Evolutionary conservation across 92 coral and sea anemone species (phyloP), one percentile per base, ranked within the genome.

Genomic region (Epizoanthus illoricatus): DNA sequence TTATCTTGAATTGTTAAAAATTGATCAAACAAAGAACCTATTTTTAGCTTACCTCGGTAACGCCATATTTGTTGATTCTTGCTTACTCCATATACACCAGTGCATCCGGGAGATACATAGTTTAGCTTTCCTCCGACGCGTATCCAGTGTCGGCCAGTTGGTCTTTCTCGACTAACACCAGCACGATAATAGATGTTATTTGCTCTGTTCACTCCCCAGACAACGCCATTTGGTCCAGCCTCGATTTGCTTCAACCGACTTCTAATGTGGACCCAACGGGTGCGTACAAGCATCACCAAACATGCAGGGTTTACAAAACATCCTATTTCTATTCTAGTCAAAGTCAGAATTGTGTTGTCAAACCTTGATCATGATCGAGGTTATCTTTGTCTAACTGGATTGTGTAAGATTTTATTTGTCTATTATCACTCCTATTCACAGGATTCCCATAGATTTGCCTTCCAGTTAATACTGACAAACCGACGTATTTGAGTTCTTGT

Each of bases 151-250:
- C 79, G 68, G 16, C 86, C 86, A 13, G 9, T 24, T 6, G 71
- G 71, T 11, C 57, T 33, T 21, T 47, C 41, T 2, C 79, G 70
- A 40, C 42, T 58, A 20, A 82, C 86, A 9, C 86, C 86, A 18
- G 68, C 58, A 41, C 86, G 79, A 52, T 69, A 71, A 18, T 60
- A 82, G 45, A 82, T 82, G 28, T 71, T 52, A 18, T 59, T n/a
- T 2, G 9, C 21, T 3, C 45, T 52, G 86, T 71, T 82, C 15
- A 61, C 65, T 15, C 86, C 86, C 86, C 86, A 82, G 61, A 78
- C 71, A 7, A 59, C 69, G 10, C 81, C 81, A 15, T 36, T 28
- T 17, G 81, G 81, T 6, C 81, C 81, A 41, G 81, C 21, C 17
- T 76, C 81, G n/a, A 76, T 76, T n/a, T 62, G 81, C 5, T n/a